Evolutionary conservation across 1,140 invertebrate genomes (phyloP).

Genomic region (Ceratitis capitata): DNA sequence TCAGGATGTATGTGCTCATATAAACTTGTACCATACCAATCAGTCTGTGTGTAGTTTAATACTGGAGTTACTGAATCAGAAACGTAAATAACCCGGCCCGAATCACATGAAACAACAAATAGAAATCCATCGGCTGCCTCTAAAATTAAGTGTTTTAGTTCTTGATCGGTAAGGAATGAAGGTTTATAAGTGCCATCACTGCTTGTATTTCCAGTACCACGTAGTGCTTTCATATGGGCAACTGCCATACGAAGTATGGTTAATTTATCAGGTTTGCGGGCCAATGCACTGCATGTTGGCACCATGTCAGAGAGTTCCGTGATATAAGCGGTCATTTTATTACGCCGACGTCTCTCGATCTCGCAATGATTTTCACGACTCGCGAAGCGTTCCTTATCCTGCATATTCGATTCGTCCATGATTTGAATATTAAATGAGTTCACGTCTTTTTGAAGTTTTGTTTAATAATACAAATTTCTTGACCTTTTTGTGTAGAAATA

Average conservation of each 20-base stretch:
- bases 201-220: conserved; percentile 90
- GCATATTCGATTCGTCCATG: conserved; percentile 91
- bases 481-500: background rate
- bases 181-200: conserved; percentile 96
- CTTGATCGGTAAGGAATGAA: conserved; percentile 98
- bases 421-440: conserved; percentile 44
- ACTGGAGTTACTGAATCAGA: conserved; percentile 98
- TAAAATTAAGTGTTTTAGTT: conserved; percentile 97
- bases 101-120: conserved; percentile 98
- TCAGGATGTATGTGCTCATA: conserved; percentile 98
- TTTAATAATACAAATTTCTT: too few species aligned
- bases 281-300: conserved; percentile 96
- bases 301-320: conserved; percentile 99
- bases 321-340: conserved; percentile 99
- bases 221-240: conserved; percentile 96
- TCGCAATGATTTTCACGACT: conserved; percentile 99
- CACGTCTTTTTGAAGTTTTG: background rate
- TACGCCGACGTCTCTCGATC: conserved; percentile 95
- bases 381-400: conserved; percentile 95
- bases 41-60: conserved; percentile 94
- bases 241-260: conserved; percentile 99
- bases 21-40: conserved; percentile 96
- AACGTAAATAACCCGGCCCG: conserved; percentile 96
- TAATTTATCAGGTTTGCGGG: conserved; percentile 98
- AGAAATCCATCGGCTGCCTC: conserved; percentile 99